Conservation (phyloP, 2,888 invertebrate genomes). For the Ectobius pallidus region DNA sequence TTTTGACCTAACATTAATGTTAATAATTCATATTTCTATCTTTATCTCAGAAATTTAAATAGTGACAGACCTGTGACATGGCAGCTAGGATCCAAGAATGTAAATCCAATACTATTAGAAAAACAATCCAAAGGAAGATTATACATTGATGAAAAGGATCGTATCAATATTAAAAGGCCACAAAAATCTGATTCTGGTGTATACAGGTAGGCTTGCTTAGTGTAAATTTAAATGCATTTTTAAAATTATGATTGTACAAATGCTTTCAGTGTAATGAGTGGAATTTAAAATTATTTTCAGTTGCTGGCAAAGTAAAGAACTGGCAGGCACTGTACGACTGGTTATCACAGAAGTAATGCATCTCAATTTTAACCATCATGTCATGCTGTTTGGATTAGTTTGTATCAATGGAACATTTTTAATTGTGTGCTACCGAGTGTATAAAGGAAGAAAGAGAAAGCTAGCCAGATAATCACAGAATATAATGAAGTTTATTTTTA, state of each 20-base stretch:
- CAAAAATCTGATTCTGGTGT: conserved; percentile 61
- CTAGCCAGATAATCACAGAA: not conserved
- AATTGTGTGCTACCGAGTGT: conserved; percentile 40
- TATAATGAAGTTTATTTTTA: no score
- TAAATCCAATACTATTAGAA: conserved; percentile 59
- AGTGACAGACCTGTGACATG: conserved; percentile 61
- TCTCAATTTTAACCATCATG: conserved; percentile 57
- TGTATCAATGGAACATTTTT: conserved; percentile 51
- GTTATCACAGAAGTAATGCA: conserved; percentile 59
- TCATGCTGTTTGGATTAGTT: conserved; percentile 56
- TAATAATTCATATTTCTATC: no score
- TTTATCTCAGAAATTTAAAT: conserved; percentile 56
- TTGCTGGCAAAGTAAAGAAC: conserved; percentile 67
- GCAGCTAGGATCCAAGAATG: conserved; percentile 60
- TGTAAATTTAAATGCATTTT: no score
- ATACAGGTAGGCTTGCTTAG: conserved; percentile 61
- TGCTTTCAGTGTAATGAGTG: no score
- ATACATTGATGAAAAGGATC: conserved; percentile 62
- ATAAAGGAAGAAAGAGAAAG: conserved; percentile 23
- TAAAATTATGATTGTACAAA: no score
- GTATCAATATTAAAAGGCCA: conserved; percentile 62
- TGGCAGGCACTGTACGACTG: conserved; percentile 67
- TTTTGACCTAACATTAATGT: no score
- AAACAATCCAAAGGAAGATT: conserved; percentile 62
- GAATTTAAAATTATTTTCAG: conserved; percentile 57